phyloP scores from a whole-genome alignment of 2,113 vertebrate species.

The Thamnophis sirtalis region DNA sequence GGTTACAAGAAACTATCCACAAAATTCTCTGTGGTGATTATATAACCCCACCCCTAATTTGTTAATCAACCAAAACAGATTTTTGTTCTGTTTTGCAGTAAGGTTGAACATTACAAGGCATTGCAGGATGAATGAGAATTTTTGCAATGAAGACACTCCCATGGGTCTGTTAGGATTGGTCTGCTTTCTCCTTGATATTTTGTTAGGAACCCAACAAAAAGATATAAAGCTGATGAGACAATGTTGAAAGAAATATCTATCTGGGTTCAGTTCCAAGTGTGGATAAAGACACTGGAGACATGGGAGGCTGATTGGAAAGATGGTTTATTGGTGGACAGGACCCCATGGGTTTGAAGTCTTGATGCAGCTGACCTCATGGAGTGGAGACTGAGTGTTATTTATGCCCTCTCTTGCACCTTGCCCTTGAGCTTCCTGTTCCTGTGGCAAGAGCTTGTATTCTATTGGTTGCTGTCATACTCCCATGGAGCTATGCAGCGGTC shows the following conservation, averaged over 20 bases:
- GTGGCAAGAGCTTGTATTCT: no score
- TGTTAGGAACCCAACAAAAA: slow-evolving; percentile 65
- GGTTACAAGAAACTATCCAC: background rate
- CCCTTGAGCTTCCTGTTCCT: no score
- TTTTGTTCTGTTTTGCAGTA: slow-evolving; percentile 36
- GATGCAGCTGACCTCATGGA: no score
- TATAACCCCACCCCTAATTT: background rate
- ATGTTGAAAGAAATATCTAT: background rate
- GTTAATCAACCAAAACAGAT: slow-evolving; percentile 35
- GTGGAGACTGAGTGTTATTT: no score
- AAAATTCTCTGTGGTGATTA: background rate
- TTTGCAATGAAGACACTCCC: slow-evolving; percentile 50
- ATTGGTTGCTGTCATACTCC: no score
- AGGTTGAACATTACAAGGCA: slow-evolving; percentile 49
- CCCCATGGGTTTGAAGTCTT: no score
- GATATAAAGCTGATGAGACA: slow-evolving; percentile 56
- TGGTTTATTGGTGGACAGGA: no score
- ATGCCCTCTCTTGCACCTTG: no score
- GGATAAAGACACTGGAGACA: no score
- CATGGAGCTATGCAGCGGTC: no score
- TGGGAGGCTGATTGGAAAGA: no score
- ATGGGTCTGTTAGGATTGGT: slow-evolving; percentile 65
- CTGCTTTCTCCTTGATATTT: slow-evolving; percentile 51
- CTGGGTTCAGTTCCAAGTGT: no score
- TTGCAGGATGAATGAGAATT: slow-evolving; percentile 53